Percentiles rank a stretch among this genome's conserved stretches.
Conservation (phyloP, 1,140 invertebrate species). For the Sycophaga agraensis region DNA sequence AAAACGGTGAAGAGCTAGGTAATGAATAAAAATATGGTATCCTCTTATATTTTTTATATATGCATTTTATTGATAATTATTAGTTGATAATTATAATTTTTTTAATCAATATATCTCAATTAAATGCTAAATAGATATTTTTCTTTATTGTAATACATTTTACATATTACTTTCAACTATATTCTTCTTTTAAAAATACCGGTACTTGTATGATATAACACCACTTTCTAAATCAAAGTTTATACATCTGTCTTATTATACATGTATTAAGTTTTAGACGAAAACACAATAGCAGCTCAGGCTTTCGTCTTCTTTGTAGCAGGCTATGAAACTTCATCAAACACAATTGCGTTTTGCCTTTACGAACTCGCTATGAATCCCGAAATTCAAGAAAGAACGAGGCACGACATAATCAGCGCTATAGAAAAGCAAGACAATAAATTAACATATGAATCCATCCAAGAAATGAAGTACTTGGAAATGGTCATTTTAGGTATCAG, state of each 20-base stretch:
- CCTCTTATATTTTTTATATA: not conserved
- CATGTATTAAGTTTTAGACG: conserved; percentile 35
- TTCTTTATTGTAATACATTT: no score
- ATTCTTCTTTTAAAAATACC: no score
- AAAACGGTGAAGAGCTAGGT: conserved; percentile 42
- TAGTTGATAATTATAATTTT: no score
- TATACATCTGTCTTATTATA: not conserved
- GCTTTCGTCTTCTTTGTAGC: conserved; percentile 72
- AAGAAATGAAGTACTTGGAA: conserved; percentile 65
- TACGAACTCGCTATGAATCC: conserved; percentile 69
- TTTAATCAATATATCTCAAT: no score
- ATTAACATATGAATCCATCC: conserved; percentile 64
- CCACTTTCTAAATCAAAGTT: no score
- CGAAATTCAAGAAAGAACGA: conserved; percentile 67
- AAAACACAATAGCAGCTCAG: conserved; percentile 66
- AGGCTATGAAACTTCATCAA: conserved; percentile 77
- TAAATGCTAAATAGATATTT: no score
- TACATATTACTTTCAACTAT: no score
- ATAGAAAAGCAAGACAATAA: conserved; percentile 53
- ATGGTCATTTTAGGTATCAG: conserved; percentile 59
- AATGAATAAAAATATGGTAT: not conserved
- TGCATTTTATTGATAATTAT: no score
- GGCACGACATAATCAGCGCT: conserved; percentile 63
- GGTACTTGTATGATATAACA: no score
- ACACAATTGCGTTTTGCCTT: conserved; percentile 66